Evolutionary conservation across 2,113 vertebrate species (phyloP).

Genomic region (Prochilodus magdalenae): DNA sequence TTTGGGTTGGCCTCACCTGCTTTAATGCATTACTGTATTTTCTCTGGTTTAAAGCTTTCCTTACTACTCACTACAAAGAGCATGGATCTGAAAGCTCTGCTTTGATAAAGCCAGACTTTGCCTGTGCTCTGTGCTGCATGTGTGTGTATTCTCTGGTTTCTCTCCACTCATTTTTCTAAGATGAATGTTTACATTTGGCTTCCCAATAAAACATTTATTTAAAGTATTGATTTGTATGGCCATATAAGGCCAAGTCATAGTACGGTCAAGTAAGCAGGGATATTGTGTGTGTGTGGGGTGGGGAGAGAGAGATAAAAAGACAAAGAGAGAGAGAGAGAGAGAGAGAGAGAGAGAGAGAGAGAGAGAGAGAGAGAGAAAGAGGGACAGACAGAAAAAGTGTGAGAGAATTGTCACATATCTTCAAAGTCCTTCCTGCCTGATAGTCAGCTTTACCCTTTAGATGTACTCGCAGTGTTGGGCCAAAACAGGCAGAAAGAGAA

Average conservation of each 20-base stretch:
- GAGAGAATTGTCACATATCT: background rate
- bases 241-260: conserved; percentile 71
- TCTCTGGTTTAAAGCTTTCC: background rate
- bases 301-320: background rate
- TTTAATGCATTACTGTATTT: background rate
- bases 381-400: background rate
- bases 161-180: conserved; percentile 46
- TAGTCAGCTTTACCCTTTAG: conserved; percentile 2
- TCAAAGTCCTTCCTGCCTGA: conserved; percentile 22
- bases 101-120: conserved; percentile 21
- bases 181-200: conserved; percentile 65
- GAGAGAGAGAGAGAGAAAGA: background rate
- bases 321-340: background rate
- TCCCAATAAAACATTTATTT: conserved; percentile 67
- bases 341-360: background rate
- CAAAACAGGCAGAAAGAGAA: background rate
- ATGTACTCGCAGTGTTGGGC: background rate
- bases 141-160: conserved; percentile 62
- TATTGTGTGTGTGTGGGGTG: conserved; percentile 33
- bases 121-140: conserved; percentile 36
- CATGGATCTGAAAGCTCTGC: background rate
- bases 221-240: conserved; percentile 69
- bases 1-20: background rate
- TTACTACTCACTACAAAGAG: too few species aligned
- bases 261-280: conserved; percentile 58